These are phyloP conservation scores for Gobio gobio DNA, from an alignment of 2,113 vertebrate species.

Conservation along the genomic window DNA sequence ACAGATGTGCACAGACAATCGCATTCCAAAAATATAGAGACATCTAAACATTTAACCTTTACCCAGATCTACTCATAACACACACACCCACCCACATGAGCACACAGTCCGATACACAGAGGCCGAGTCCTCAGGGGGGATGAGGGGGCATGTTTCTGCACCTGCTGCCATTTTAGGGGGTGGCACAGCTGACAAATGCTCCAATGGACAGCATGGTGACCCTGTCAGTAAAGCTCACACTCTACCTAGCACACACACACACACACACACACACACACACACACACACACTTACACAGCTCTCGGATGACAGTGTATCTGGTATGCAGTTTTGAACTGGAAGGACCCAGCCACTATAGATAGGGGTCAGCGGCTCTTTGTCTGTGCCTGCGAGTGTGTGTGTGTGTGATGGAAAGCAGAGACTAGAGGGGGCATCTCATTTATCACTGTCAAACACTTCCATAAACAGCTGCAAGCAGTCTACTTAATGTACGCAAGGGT, in stretches of 20 bases:
- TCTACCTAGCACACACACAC: conserved; percentile 48
- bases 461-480: conserved; percentile 79
- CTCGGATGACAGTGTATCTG: conserved; percentile 52
- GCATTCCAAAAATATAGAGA: conserved; percentile 44
- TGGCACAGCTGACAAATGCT: conserved; percentile 74
- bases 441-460: conserved; percentile 75
- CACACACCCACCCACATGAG: conserved; percentile 43
- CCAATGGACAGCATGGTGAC: conserved; percentile 58
- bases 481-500: conserved; percentile 69
- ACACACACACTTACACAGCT: conserved; percentile 52
- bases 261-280: conserved; percentile 47
- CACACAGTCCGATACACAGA: conserved; percentile 53
- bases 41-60: conserved; percentile 22
- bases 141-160: conserved; percentile 60
- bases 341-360: conserved; percentile 63
- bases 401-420: conserved; percentile 76
- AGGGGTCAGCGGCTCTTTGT: conserved; percentile 49
- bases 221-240: conserved; percentile 50
- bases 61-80: conserved; percentile 29
- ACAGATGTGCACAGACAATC: conserved; percentile 40
- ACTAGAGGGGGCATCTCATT: conserved; percentile 73
- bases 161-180: conserved; percentile 74
- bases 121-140: background rate
- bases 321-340: conserved; percentile 43
- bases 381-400: conserved; percentile 50